phyloP scores from a whole-genome alignment of 2,113 vertebrate genomes.

The Stomatorhinus ivindoensis region DNA sequence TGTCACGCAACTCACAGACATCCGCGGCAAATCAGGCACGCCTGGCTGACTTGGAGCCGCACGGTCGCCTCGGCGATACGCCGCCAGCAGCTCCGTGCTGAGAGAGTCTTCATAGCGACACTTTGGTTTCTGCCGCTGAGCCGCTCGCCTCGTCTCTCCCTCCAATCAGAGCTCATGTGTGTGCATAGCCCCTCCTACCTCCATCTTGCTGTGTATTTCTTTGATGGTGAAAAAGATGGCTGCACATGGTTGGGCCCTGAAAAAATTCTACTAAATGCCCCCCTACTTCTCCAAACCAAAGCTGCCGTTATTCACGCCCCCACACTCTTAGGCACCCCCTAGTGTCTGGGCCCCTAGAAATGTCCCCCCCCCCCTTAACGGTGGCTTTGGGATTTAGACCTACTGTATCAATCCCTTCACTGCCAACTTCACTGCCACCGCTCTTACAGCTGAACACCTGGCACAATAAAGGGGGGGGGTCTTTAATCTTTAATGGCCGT shows the following conservation, averaged over 20 bases:
- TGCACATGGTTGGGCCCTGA: not conserved
- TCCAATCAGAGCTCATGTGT: not conserved
- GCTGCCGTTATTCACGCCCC: not conserved
- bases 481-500: conserved; percentile 11
- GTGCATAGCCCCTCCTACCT: not conserved
- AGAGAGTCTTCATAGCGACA: not conserved
- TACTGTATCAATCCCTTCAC: not conserved
- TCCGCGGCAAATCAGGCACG: not conserved
- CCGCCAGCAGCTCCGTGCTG: not conserved
- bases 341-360: too few species aligned
- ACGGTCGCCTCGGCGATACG: not conserved
- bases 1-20: not conserved
- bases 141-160: not conserved
- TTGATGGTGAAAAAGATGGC: not conserved
- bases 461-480: conserved; percentile 29
- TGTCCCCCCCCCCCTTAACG: too few species aligned
- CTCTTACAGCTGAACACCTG: conserved; percentile 20
- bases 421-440: not conserved
- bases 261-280: not conserved
- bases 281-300: not conserved
- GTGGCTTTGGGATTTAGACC: not conserved
- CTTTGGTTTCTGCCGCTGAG: not conserved
- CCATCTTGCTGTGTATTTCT: not conserved
- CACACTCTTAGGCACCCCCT: not conserved
- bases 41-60: not conserved